Evolutionary conservation across 2,113 vertebrate species (phyloP).

Genomic region (Tautogolabrus adspersus): DNA sequence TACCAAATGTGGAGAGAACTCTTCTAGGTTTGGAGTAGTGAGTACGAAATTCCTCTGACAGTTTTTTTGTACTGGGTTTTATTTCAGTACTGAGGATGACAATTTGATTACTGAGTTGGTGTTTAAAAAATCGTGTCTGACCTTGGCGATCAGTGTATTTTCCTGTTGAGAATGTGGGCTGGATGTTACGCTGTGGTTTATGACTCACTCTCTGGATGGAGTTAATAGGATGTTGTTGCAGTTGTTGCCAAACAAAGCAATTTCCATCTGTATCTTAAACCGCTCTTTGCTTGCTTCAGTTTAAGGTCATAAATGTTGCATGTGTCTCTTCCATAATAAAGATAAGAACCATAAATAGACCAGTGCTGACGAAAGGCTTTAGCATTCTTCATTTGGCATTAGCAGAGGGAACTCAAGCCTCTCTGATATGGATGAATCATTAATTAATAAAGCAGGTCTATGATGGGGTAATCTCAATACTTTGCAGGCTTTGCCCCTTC

Average conservation of each 20-base stretch:
- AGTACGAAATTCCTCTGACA: conserved; percentile 44
- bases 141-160: conserved; percentile 37
- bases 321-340: conserved; percentile 59
- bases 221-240: conserved; percentile 64
- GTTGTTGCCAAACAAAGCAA: conserved; percentile 54
- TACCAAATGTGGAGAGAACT: conserved; percentile 37
- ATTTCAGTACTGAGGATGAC: conserved; percentile 19
- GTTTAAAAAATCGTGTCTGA: conserved; percentile 45
- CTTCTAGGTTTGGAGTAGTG: conserved; percentile 24
- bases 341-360: conserved; percentile 61
- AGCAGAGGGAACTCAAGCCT: conserved; percentile 34
- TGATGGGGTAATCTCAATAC: background rate
- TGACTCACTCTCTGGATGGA: conserved; percentile 66
- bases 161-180: conserved; percentile 34
- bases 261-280: conserved; percentile 52
- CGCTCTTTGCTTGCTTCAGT: conserved; percentile 46
- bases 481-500: background rate
- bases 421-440: conserved; percentile 17
- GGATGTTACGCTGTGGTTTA: conserved; percentile 45
- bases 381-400: conserved; percentile 38
- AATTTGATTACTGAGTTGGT: conserved; percentile 49
- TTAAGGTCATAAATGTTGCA: conserved; percentile 69
- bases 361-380: conserved; percentile 19
- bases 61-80: conserved; percentile 24
- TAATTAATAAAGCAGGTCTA: conserved; percentile 20